Percentiles rank a stretch among this genome's conserved stretches.
These are phyloP conservation scores for Sylvia atricapilla DNA, from an alignment of 2,113 vertebrate genomes.

Conservation along the genomic window DNA sequence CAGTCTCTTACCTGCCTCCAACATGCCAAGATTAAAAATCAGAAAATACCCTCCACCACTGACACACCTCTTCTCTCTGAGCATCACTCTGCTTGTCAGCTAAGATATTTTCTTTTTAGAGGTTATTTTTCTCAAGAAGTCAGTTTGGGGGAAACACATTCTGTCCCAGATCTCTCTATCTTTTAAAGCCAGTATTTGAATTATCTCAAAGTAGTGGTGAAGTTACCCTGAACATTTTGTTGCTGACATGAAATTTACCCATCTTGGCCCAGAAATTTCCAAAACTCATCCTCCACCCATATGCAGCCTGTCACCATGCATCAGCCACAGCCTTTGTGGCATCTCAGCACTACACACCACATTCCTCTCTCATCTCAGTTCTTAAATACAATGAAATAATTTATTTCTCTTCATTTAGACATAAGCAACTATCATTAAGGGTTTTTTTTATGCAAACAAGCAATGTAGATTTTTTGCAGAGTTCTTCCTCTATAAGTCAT, in stretches of 20 bases:
- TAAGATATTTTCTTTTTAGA: neutral
- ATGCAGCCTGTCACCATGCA: neutral
- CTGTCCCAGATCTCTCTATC: neutral
- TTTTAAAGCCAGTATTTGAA: neutral
- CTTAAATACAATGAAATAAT: neutral
- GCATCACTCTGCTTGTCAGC: neutral
- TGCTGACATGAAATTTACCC: neutral
- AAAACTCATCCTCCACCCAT: neutral
- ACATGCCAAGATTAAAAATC: neutral
- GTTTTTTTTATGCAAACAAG: neutral
- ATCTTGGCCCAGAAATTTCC: neutral
- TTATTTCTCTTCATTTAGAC: neutral
- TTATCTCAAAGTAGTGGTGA: neutral
- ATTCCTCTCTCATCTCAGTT: neutral
- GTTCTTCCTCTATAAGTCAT: neutral
- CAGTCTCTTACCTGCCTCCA: neutral
- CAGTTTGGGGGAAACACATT: neutral
- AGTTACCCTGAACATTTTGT: neutral
- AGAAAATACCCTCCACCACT: neutral
- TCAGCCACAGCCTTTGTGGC: neutral
- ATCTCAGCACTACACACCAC: neutral
- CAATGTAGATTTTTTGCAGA: neutral
- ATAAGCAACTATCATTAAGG: neutral
- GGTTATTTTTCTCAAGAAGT: neutral
- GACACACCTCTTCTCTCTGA: neutral